Percentiles rank a stretch among this genome's conserved stretches.
Conservation (phyloP, 2,113 vertebrate species). For the Heterotilapia buettikoferi region DNA sequence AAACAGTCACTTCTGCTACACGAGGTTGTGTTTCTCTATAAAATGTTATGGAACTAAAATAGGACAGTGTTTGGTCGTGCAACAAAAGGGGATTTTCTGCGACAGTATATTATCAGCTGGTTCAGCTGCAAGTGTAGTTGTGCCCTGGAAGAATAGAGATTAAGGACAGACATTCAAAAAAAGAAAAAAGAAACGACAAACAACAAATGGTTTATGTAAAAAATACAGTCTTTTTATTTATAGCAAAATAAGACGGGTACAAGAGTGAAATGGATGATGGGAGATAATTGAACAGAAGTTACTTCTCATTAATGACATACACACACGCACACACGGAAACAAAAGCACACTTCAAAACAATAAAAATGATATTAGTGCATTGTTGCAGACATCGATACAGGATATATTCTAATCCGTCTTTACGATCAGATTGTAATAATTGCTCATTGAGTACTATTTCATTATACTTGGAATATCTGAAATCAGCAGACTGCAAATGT, state of each 20-base stretch:
- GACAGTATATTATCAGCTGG: not conserved
- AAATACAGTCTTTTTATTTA: not conserved
- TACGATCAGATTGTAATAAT: constrained; percentile 18
- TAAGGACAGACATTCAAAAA: not conserved
- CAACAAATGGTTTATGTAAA: not conserved
- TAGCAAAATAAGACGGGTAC: not conserved
- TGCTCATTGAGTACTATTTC: not conserved
- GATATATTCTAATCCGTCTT: not conserved
- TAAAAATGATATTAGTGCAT: not conserved
- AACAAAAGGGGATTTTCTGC: not conserved
- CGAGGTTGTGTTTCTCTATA: not conserved
- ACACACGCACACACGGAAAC: not conserved
- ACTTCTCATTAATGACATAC: not conserved
- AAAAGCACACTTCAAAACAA: not conserved
- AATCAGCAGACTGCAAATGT: constrained; percentile 4
- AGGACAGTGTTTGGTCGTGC: no score
- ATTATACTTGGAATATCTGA: not conserved
- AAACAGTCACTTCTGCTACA: not conserved
- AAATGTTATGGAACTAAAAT: not conserved
- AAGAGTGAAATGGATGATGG: not conserved
- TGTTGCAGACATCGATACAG: not conserved
- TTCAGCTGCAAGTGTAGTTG: not conserved
- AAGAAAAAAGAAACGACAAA: not conserved
- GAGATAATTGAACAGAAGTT: not conserved
- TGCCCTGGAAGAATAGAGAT: not conserved